A percentile compares a stretch with the other conserved stretches of the same genome.
Evolutionary conservation across 2,113 vertebrate species (phyloP).

Genomic region (Carassius auratus): DNA sequence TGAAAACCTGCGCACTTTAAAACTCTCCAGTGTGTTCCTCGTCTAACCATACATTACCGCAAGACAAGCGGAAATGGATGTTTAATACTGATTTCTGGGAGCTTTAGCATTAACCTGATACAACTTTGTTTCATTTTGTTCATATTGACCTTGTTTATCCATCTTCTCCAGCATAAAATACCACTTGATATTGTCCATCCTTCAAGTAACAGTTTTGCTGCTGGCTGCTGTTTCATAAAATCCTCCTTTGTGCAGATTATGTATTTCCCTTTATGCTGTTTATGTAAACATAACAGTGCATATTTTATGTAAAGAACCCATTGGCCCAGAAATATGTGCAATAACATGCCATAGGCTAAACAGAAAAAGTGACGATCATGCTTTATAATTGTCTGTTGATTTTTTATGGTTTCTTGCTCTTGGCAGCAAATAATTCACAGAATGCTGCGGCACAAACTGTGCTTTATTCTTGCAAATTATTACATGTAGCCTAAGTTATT

Average conservation of each 20-base stretch:
- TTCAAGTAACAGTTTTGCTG: background rate
- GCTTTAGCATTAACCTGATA: background rate
- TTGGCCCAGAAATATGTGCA: background rate
- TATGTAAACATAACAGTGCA: background rate
- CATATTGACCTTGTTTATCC: slow-evolving; percentile 3
- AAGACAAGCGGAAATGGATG: slow-evolving; percentile 14
- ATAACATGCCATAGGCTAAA: background rate
- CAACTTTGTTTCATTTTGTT: slow-evolving; percentile 34
- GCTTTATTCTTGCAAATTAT: background rate
- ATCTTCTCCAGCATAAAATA: background rate
- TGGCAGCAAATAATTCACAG: too few relatives aligned
- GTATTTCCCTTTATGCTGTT: background rate
- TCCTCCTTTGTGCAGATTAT: background rate
- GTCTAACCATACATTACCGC: slow-evolving; percentile 5
- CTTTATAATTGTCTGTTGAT: too few relatives aligned
- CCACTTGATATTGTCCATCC: background rate
- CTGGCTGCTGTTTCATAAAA: background rate
- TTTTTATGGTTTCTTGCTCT: too few relatives aligned
- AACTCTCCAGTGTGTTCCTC: slow-evolving; percentile 3
- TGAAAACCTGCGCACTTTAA: slow-evolving; percentile 1
- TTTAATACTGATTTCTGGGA: slow-evolving; percentile 14
- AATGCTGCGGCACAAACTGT: background rate
- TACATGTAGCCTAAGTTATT: background rate
- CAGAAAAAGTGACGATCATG: too few relatives aligned
- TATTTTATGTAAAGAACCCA: background rate